Evolutionary conservation across 2,113 vertebrate genomes (phyloP).

Genomic region (Taxidea taxus): DNA sequence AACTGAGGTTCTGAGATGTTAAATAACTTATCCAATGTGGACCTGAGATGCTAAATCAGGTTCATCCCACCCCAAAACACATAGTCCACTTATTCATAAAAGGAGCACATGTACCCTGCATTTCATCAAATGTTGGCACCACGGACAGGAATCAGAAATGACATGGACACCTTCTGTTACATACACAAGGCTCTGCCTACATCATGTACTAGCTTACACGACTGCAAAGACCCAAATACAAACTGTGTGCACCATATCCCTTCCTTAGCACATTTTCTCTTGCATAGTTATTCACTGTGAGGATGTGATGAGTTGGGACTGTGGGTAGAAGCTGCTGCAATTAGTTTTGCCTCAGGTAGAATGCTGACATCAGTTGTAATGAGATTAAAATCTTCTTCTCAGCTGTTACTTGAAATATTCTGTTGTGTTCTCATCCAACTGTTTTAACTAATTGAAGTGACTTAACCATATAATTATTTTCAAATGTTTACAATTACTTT

Average conservation of each 20-base stretch:
- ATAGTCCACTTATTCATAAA: neutral
- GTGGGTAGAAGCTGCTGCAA: slow-evolving; percentile 66
- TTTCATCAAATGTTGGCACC: neutral
- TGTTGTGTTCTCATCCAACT: slow-evolving; percentile 71
- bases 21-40: neutral
- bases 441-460: slow-evolving; percentile 74
- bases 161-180: neutral
- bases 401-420: slow-evolving; percentile 73
- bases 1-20: neutral
- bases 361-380: slow-evolving; percentile 73
- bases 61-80: neutral
- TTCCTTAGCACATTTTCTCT: slow-evolving; percentile 39
- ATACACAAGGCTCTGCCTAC: neutral
- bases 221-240: neutral
- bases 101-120: neutral
- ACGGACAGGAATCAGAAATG: neutral
- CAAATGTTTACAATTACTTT: slow-evolving; percentile 76
- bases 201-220: neutral
- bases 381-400: slow-evolving; percentile 78
- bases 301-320: slow-evolving; percentile 20
- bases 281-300: neutral
- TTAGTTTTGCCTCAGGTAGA: slow-evolving; percentile 72
- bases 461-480: slow-evolving; percentile 77
- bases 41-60: neutral
- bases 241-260: neutral